A percentile compares a stretch with the other conserved stretches of the same genome.
Conservation (phyloP, 2,797 vertebrate species). For the Poeciliopsis turneri region DNA sequence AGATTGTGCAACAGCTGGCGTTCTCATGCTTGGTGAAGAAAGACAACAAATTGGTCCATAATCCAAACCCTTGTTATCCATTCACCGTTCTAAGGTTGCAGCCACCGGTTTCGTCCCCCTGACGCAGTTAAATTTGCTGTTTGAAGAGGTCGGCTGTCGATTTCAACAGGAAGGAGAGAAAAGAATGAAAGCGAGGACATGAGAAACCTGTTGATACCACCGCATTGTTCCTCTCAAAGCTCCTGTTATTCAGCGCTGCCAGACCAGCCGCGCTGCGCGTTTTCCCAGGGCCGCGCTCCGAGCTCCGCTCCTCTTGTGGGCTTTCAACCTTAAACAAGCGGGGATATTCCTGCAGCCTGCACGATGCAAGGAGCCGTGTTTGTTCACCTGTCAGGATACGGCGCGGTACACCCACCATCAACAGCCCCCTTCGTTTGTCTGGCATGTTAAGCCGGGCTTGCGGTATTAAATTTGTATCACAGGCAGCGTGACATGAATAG, state of each 20-base stretch:
- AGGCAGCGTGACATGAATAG: constrained; percentile 49
- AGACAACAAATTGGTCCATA: constrained; percentile 38
- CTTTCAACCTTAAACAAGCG: constrained; percentile 71
- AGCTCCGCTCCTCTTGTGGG: constrained; percentile 67
- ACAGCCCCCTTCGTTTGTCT: constrained; percentile 25
- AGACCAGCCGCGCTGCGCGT: constrained; percentile 65
- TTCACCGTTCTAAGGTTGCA: constrained; percentile 59
- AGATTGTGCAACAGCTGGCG: constrained; percentile 6
- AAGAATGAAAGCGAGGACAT: constrained; percentile 67
- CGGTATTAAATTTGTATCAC: constrained; percentile 49
- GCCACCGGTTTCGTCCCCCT: constrained; percentile 59
- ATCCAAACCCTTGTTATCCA: constrained; percentile 65
- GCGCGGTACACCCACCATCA: constrained; percentile 33
- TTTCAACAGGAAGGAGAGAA: constrained; percentile 67
- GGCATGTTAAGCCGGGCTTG: constrained; percentile 32
- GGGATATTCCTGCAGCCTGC: constrained; percentile 58
- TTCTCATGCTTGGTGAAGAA: constrained; percentile 6
- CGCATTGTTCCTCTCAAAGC: constrained; percentile 72
- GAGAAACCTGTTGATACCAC: constrained; percentile 68
- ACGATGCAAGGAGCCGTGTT: constrained; percentile 59
- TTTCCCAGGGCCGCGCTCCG: constrained; percentile 69
- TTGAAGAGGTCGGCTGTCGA: constrained; percentile 64
- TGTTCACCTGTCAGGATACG: constrained; percentile 72
- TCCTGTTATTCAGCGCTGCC: constrained; percentile 75
- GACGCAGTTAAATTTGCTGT: constrained; percentile 49